Percentiles rank a stretch among this genome's conserved stretches.
Conservation (phyloP, 23 tunicate species). For the Ascidia mentula region DNA sequence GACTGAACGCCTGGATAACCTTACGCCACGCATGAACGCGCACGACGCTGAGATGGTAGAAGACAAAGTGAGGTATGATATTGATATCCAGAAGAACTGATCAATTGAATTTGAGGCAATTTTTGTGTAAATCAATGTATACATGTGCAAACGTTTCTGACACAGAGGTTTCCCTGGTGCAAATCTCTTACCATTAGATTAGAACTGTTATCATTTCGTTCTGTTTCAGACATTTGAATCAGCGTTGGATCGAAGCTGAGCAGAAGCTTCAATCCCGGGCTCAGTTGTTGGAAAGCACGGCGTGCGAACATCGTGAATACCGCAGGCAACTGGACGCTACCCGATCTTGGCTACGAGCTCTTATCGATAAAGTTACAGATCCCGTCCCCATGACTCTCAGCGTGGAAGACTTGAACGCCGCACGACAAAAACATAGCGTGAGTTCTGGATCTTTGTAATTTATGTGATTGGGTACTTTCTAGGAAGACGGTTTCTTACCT, state of each 20-base stretch:
- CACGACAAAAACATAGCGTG: conserved; percentile 72
- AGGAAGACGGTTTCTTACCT: too few species aligned
- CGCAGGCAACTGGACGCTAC: conserved; percentile 55
- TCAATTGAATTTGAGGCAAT: too few species aligned
- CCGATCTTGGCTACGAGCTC: conserved; percentile 39
- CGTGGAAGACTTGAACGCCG: conserved; percentile 67
- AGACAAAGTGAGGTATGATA: conserved; percentile 67
- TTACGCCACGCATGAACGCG: conserved; percentile 71
- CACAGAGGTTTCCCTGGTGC: too few species aligned
- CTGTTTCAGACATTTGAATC: conserved; percentile 55
- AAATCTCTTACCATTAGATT: too few species aligned
- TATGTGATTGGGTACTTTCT: background rate
- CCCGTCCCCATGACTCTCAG: conserved; percentile 79
- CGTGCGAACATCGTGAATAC: conserved; percentile 45
- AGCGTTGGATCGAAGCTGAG: conserved; percentile 77
- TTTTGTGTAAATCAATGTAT: too few species aligned
- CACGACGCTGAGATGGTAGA: conserved; percentile 71
- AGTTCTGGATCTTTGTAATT: conserved; percentile 14
- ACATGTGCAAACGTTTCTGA: too few species aligned
- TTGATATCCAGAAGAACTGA: background rate
- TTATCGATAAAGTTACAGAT: conserved; percentile 39
- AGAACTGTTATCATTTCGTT: too few species aligned
- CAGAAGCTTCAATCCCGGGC: conserved; percentile 76
- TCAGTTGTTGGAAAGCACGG: conserved; percentile 57
- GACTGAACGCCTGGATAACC: conserved; percentile 28